These are phyloP conservation scores for Holotrichia oblita DNA, from an alignment of 1,140 invertebrate genomes.

Conservation along the genomic window DNA sequence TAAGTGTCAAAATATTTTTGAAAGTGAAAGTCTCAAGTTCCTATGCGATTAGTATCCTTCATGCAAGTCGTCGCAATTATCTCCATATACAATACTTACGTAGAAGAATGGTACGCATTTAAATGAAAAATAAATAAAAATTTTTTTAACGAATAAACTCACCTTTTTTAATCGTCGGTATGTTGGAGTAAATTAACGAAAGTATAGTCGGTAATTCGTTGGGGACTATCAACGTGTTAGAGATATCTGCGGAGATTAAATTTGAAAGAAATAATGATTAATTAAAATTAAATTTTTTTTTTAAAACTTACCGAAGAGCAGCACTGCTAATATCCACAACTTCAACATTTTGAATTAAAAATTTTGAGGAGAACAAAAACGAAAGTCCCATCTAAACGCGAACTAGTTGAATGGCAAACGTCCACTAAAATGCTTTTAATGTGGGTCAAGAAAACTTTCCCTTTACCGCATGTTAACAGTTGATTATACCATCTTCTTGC, in stretches of 20 bases:
- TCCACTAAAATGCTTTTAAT: not conserved
- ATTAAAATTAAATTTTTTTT: slow-evolving; percentile 60
- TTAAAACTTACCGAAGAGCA: not conserved
- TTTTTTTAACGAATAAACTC: no score
- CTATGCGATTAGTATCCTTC: no score
- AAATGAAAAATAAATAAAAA: no score
- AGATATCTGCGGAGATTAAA: not conserved
- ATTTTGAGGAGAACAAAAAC: not conserved
- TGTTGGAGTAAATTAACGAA: slow-evolving; percentile 81
- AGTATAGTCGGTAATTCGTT: slow-evolving; percentile 79
- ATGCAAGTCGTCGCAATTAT: no score
- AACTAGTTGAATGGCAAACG: not conserved
- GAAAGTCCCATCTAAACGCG: slow-evolving; percentile 9
- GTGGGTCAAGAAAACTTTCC: slow-evolving; percentile 10
- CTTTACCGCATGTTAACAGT: not conserved
- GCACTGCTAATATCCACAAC: not conserved
- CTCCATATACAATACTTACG: no score
- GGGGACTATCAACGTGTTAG: slow-evolving; percentile 70
- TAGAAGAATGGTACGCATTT: no score
- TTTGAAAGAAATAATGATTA: slow-evolving; percentile 42
- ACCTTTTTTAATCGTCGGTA: slow-evolving; percentile 87
- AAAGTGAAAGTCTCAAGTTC: no score
- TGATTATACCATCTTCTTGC: no score
- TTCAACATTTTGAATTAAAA: not conserved
- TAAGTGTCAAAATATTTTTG: no score